A percentile compares a stretch with the other conserved stretches of the same genome.
phyloP scores from a whole-genome alignment of 1,140 invertebrate species.

The Hirudo medicinalis region DNA sequence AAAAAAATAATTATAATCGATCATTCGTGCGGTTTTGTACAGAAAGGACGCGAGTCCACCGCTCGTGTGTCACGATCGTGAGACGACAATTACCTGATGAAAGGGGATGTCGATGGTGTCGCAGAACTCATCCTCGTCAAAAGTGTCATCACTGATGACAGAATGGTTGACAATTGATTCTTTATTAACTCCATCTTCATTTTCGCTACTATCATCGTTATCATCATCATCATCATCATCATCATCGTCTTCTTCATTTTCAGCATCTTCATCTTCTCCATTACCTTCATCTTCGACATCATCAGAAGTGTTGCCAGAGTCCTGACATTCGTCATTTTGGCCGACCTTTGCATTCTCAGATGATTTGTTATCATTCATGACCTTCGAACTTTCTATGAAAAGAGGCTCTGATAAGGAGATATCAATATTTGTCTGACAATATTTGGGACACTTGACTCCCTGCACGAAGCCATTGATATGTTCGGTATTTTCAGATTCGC shows the following conservation, averaged over 20 bases:
- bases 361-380: no score
- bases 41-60: no score
- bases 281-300: not conserved
- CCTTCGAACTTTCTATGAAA: no score
- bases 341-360: not conserved
- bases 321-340: not conserved
- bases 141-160: not conserved
- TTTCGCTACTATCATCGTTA: not conserved
- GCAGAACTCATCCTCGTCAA: slow-evolving; percentile 6
- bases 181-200: not conserved
- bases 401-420: no score
- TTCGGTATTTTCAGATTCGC: no score
- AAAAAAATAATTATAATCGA: no score
- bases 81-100: not conserved
- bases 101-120: not conserved
- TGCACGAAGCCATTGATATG: no score
- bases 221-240: not conserved
- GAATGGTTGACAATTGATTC: no score
- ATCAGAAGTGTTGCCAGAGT: not conserved
- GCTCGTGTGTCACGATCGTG: no score
- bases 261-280: not conserved
- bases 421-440: no score
- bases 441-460: no score
- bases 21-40: no score
- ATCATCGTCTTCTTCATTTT: not conserved